Conservation (phyloP, 2,113 vertebrate species). For the Passerina amoena region DNA sequence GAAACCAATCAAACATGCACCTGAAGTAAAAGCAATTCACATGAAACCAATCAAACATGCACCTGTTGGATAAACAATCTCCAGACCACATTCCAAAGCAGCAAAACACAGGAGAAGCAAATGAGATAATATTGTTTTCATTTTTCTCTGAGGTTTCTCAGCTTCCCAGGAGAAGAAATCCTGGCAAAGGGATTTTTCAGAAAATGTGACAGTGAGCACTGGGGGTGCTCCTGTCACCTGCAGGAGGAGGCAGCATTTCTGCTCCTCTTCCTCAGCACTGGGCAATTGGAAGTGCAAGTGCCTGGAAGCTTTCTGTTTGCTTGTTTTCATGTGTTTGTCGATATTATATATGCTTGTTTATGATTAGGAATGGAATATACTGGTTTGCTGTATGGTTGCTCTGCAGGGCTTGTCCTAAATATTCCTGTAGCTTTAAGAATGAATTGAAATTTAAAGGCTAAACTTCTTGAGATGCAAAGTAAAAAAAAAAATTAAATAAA, state of each 20-base stretch:
- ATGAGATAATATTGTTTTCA: too few species aligned
- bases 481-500: not conserved
- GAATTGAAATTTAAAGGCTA: not conserved
- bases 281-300: not conserved
- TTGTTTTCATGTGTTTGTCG: not conserved
- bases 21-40: too few species aligned
- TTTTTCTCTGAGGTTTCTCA: too few species aligned
- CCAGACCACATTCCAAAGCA: too few species aligned
- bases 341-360: not conserved
- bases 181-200: too few species aligned
- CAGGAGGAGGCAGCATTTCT: not conserved
- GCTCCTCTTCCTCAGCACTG: not conserved
- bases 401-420: not conserved
- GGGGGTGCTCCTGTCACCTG: fast-evolving
- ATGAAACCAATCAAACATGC: too few species aligned
- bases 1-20: too few species aligned
- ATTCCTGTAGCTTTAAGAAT: not conserved
- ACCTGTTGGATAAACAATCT: too few species aligned
- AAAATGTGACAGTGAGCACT: slow-evolving; percentile 53
- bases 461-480: not conserved
- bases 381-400: not conserved
- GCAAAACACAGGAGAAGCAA: too few species aligned
- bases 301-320: not conserved
- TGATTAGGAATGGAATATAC: not conserved
- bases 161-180: too few species aligned